Evolutionary conservation across 2,888 invertebrate species (phyloP).

Genomic region (Scaptomyza polygonia): DNA sequence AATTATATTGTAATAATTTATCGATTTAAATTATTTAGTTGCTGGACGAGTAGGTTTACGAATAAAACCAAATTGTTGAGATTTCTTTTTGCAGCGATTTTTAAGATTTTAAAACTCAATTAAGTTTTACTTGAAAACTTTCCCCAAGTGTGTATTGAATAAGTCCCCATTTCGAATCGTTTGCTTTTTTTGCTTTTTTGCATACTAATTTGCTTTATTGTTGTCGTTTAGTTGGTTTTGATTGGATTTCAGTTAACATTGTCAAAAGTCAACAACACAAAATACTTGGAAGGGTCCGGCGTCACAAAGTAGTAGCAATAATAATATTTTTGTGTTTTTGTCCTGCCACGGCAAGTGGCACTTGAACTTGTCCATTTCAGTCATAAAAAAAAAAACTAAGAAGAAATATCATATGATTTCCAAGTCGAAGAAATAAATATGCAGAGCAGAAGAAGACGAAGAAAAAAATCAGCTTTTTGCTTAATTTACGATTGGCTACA

Average conservation of each 20-base stretch:
- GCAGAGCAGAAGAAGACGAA: too few species aligned
- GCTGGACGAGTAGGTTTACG: too few species aligned
- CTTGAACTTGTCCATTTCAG: constrained; percentile 39
- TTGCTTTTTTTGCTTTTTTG: background rate
- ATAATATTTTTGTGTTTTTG: constrained; percentile 33
- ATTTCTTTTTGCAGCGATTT: too few species aligned
- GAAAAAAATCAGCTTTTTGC: constrained; percentile 8
- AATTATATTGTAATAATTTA: too few species aligned
- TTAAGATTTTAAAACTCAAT: too few species aligned
- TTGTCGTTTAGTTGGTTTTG: constrained; percentile 44
- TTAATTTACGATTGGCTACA: constrained; percentile 20
- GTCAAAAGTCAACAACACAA: constrained; percentile 21
- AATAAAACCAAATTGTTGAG: too few species aligned
- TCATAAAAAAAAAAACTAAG: background rate
- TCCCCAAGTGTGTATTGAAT: background rate
- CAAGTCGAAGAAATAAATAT: too few species aligned
- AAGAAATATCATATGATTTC: constrained; percentile 6
- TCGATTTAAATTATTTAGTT: too few species aligned
- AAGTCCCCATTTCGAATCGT: background rate
- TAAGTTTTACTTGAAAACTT: background rate
- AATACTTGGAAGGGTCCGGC: background rate
- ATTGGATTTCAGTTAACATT: constrained; percentile 5
- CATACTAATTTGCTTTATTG: constrained; percentile 69
- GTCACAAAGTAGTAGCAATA: constrained; percentile 36
- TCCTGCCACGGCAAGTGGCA: constrained; percentile 3